A percentile compares a stretch with the other conserved stretches of the same genome.
phyloP scores from a whole-genome alignment of 2,888 invertebrate species.

The Euclidia mi region DNA sequence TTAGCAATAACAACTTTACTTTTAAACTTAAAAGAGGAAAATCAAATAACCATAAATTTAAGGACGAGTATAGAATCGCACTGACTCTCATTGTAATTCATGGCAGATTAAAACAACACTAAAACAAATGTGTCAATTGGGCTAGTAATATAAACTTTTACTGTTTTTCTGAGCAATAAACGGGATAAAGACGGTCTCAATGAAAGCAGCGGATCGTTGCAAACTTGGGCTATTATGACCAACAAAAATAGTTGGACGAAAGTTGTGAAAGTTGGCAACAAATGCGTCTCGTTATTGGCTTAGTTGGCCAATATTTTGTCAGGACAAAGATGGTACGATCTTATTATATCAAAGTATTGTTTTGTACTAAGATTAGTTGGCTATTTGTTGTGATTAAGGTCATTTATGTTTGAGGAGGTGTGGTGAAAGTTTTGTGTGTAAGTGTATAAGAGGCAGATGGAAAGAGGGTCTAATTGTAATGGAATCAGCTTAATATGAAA shows the following conservation, averaged over 20 bases:
- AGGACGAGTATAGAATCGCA: no score
- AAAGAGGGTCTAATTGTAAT: no score
- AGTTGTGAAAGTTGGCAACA: conserved; percentile 78
- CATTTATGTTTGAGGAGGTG: not conserved
- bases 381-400: conserved; percentile 20
- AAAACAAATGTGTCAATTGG: conserved; percentile 35
- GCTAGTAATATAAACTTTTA: conserved; percentile 47
- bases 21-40: no score
- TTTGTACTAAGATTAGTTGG: conserved; percentile 69
- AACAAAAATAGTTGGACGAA: conserved; percentile 84
- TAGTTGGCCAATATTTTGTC: conserved; percentile 87
- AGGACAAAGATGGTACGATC: conserved; percentile 74
- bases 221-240: conserved; percentile 87
- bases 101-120: conserved; percentile 11
- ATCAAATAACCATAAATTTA: no score
- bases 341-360: conserved; percentile 81
- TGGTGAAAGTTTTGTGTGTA: not conserved
- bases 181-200: conserved; percentile 67
- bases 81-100: conserved; percentile 23
- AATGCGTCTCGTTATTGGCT: conserved; percentile 85
- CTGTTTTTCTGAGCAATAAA: conserved; percentile 56
- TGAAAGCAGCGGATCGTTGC: conserved; percentile 75
- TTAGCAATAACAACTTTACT: no score
- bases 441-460: no score
- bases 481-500: no score